Evolutionary conservation across 2,888 invertebrate genomes (phyloP).

Genomic region (Prosopocoilus inquinatus): DNA sequence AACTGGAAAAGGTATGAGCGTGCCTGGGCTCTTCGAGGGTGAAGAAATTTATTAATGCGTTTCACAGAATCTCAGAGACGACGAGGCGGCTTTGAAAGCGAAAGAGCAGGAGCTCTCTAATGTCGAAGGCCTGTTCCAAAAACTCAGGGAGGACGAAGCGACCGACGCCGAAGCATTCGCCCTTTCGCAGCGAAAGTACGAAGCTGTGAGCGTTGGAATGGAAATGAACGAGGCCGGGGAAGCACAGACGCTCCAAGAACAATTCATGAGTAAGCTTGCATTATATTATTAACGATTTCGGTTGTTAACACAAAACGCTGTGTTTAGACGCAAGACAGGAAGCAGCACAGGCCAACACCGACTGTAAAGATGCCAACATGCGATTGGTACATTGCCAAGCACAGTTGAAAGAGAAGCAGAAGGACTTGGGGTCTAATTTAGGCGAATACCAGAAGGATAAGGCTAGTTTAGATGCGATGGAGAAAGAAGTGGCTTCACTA

Average conservation of each 20-base stretch:
- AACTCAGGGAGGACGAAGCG: slow-evolving; percentile 65
- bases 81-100: slow-evolving; percentile 58
- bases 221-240: slow-evolving; percentile 75
- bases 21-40: neutral
- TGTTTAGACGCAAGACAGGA: slow-evolving; percentile 69
- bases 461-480: slow-evolving; percentile 56
- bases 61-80: slow-evolving; percentile 60
- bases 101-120: slow-evolving; percentile 63
- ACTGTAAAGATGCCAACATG: slow-evolving; percentile 76
- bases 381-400: slow-evolving; percentile 63
- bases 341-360: slow-evolving; percentile 74
- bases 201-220: slow-evolving; percentile 82
- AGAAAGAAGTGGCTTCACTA: slow-evolving; percentile 57
- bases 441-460: slow-evolving; percentile 67
- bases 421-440: slow-evolving; percentile 66
- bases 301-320: neutral
- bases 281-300: neutral
- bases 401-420: slow-evolving; percentile 63
- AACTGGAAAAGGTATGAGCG: slow-evolving; percentile 55
- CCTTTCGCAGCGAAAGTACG: slow-evolving; percentile 74
- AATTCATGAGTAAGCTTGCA: slow-evolving; percentile 67
- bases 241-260: slow-evolving; percentile 83
- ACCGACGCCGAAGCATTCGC: slow-evolving; percentile 65
- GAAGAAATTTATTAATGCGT: neutral
- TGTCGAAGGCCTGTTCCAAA: slow-evolving; percentile 63